Conservation (phyloP, 2,113 vertebrate genomes). For the Petromus typicus region DNA sequence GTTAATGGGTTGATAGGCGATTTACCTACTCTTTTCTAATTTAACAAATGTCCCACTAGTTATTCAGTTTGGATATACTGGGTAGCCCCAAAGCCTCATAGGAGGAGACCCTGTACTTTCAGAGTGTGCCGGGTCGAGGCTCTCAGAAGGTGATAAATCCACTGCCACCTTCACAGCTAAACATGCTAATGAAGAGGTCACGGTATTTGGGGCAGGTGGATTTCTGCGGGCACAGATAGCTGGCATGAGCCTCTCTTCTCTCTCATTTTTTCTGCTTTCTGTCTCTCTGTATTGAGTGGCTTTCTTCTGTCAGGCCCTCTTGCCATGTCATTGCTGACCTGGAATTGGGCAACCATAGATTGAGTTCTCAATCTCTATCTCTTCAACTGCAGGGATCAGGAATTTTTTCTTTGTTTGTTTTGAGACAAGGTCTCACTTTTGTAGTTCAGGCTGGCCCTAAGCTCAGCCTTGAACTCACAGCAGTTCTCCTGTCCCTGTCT, state of each 20-base stretch:
- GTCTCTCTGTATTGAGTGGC: no score
- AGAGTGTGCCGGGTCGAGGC: not conserved
- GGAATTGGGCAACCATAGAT: not conserved
- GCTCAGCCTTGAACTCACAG: no score
- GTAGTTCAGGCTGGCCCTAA: no score
- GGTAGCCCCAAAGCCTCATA: not conserved
- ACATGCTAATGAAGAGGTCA: no score
- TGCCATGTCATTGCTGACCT: not conserved
- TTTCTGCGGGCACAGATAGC: no score
- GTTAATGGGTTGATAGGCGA: not conserved
- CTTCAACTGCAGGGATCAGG: not conserved
- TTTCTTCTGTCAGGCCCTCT: not conserved
- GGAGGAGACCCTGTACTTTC: no score
- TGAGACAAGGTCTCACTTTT: no score
- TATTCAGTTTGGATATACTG: no score
- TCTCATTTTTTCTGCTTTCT: not conserved
- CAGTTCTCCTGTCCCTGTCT: no score
- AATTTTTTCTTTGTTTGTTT: no score
- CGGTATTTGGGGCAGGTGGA: rapidly evolving
- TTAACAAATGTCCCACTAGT: not conserved
- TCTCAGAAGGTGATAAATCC: not conserved
- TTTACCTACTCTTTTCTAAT: not conserved
- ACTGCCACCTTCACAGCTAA: no score
- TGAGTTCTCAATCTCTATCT: not conserved
- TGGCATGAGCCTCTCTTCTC: no score